Evolutionary conservation across 2,797 vertebrate species (phyloP).

Genomic region (Cossypha dichroa): DNA sequence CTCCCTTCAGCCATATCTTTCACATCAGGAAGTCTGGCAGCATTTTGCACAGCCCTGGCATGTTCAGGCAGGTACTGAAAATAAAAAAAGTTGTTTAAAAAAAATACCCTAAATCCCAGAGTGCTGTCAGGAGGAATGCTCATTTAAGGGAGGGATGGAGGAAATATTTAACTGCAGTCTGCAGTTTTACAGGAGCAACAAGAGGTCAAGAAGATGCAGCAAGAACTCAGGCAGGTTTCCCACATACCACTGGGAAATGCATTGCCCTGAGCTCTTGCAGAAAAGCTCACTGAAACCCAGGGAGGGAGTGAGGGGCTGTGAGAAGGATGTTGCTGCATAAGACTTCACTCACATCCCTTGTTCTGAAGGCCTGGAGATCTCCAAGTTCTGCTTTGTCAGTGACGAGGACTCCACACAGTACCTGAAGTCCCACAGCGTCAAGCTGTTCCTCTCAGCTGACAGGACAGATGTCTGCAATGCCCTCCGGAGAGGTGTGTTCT

Average conservation of each 20-base stretch:
- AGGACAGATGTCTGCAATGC: conserved; percentile 70
- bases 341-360: background rate
- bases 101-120: background rate
- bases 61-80: background rate
- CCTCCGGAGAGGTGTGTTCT: conserved; percentile 61
- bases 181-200: background rate
- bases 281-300: accelerated
- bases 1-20: background rate
- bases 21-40: background rate
- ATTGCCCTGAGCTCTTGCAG: background rate
- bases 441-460: conserved; percentile 78
- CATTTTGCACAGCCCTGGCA: background rate
- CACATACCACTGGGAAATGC: background rate
- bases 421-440: conserved; percentile 67
- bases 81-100: background rate
- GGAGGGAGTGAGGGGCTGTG: background rate
- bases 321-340: background rate
- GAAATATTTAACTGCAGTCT: background rate
- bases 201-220: background rate
- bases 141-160: background rate
- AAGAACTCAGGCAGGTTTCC: background rate
- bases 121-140: background rate
- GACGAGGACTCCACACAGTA: conserved; percentile 67
- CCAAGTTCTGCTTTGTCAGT: conserved; percentile 77
- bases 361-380: conserved; percentile 73